phyloP scores from a whole-genome alignment of 1,140 invertebrate species.

The Drosophila erecta region DNA sequence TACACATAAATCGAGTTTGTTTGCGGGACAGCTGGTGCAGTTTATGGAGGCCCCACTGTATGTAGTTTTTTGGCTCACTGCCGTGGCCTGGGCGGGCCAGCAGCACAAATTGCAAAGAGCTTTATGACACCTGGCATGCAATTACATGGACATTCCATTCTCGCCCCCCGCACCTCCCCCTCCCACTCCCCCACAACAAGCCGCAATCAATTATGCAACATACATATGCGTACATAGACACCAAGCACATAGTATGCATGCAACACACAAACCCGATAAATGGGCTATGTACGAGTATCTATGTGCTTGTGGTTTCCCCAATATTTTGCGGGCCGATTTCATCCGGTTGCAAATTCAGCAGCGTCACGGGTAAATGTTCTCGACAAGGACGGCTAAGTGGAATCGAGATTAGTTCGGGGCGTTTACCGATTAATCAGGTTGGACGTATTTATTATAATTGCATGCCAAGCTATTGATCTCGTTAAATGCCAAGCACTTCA shows the following conservation, averaged over 20 bases:
- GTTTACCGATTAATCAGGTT: conserved; percentile 4
- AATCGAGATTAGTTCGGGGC: conserved; percentile 4
- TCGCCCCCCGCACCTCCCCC: conserved; percentile 8
- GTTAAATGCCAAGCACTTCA: not conserved
- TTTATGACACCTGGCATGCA: conserved; percentile 55
- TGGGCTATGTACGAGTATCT: not conserved
- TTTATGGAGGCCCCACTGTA: conserved; percentile 9
- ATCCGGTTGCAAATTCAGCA: conserved; percentile 17
- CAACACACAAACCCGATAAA: not conserved
- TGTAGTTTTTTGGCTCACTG: conserved; percentile 4
- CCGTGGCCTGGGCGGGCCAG: conserved; percentile 18
- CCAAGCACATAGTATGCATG: not conserved
- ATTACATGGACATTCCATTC: conserved; percentile 65
- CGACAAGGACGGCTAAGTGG: conserved; percentile 5
- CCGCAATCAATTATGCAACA: conserved; percentile 59
- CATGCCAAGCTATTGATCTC: conserved; percentile 1
- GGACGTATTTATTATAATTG: conserved; percentile 11
- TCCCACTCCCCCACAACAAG: conserved; percentile 5
- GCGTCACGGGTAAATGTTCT: not conserved
- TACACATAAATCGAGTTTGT: not conserved
- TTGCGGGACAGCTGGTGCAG: not conserved
- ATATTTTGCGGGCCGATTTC: conserved; percentile 26
- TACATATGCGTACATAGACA: not conserved
- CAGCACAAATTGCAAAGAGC: conserved; percentile 36
- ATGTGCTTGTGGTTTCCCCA: not conserved